These are phyloP conservation scores for Virgularia gustaviana DNA, from an alignment of 92 coral and sea anemone species.

Conservation along the genomic window DNA sequence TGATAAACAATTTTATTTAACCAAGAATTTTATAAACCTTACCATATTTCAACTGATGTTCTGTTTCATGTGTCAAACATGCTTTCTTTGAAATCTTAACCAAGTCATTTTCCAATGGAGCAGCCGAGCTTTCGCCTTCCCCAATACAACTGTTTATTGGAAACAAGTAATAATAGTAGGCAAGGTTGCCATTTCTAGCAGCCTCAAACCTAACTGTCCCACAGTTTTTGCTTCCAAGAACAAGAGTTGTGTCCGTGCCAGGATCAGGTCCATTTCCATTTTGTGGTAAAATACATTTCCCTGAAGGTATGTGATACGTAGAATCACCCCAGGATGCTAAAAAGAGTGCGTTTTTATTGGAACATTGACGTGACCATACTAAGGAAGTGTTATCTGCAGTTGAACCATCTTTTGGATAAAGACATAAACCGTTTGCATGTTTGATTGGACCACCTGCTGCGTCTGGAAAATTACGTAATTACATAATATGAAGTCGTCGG, in stretches of 20 bases:
- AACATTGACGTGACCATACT: constrained; percentile 9
- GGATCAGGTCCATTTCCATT: neutral
- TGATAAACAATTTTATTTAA: too few relatives aligned
- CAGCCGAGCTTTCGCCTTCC: neutral
- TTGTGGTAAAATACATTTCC: constrained; percentile 20
- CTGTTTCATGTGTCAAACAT: neutral
- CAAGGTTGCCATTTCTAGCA: constrained; percentile 7
- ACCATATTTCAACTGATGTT: constrained; percentile 2
- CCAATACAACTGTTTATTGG: neutral
- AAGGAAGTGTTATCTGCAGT: neutral
- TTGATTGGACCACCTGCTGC: neutral
- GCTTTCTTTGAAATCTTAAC: neutral
- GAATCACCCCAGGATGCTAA: constrained; percentile 9
- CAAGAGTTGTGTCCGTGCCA: neutral
- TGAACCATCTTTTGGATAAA: neutral
- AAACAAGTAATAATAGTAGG: neutral
- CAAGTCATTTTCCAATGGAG: neutral
- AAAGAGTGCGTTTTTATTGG: constrained; percentile 18
- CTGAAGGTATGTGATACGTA: constrained; percentile 10
- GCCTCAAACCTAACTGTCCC: neutral
- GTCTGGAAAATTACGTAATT: neutral
- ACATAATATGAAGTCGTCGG: too few relatives aligned
- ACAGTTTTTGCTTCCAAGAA: neutral
- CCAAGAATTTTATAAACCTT: too few relatives aligned
- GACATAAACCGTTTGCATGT: neutral